These are phyloP conservation scores for Aplochiton taeniatus DNA, from an alignment of 2,797 vertebrate genomes.

Conservation along the genomic window DNA sequence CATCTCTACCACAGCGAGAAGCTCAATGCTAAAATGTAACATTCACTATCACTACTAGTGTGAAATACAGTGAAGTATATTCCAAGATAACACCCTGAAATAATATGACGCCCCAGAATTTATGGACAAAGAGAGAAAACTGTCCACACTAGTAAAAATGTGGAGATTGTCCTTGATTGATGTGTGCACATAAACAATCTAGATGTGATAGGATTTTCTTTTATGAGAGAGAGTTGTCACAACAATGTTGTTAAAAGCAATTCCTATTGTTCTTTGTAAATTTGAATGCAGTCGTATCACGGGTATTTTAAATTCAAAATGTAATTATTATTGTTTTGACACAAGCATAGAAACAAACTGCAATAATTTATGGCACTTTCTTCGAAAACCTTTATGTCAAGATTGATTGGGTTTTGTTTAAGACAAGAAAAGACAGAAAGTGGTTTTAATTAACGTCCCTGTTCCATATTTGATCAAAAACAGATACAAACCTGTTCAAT, in stretches of 20 bases:
- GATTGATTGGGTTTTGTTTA: background rate
- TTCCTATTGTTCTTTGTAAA: background rate
- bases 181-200: no score
- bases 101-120: no score
- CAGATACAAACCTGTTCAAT: slow-evolving; percentile 4
- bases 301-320: background rate
- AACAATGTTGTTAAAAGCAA: background rate
- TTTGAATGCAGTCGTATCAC: background rate
- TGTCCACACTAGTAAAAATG: no score
- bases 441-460: background rate
- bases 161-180: no score
- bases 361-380: slow-evolving; percentile 5
- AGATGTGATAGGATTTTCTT: no score
- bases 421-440: background rate
- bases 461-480: background rate
- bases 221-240: no score
- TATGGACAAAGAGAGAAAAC: no score
- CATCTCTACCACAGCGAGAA: slow-evolving; percentile 61
- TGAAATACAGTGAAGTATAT: background rate
- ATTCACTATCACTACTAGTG: slow-evolving; percentile 38
- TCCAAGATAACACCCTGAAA: no score
- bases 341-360: background rate
- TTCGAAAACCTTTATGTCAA: background rate
- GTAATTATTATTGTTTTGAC: background rate
- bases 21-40: slow-evolving; percentile 53